Percentiles rank a stretch among this genome's conserved stretches.
These are phyloP conservation scores for Ochlodes sylvanus DNA, from an alignment of 2,888 invertebrate species.

Conservation along the genomic window DNA sequence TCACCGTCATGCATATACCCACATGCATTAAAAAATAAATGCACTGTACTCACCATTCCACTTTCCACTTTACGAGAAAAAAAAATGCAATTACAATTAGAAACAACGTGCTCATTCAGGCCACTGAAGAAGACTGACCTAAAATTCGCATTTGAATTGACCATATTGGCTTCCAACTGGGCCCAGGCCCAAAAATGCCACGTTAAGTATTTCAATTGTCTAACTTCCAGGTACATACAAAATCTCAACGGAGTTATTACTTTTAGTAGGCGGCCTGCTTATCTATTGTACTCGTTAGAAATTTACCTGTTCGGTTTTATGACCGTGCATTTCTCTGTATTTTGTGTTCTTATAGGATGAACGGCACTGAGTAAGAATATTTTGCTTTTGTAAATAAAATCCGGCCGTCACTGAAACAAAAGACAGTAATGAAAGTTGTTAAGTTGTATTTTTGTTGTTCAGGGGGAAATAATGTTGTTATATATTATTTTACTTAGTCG, in stretches of 20 bases:
- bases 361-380: neutral
- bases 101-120: conserved; percentile 21
- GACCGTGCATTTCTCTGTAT: conserved; percentile 10
- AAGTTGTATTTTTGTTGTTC: neutral
- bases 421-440: neutral
- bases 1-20: neutral
- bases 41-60: neutral
- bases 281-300: conserved; percentile 35
- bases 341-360: conserved; percentile 31
- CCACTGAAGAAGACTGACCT: conserved; percentile 24
- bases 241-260: conserved; percentile 27
- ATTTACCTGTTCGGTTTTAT: conserved; percentile 36
- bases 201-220: conserved; percentile 40
- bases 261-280: conserved; percentile 21
- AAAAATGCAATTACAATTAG: conserved; percentile 1
- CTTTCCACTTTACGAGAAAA: conserved; percentile 24
- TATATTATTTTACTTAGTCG: too few relatives aligned
- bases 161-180: conserved; percentile 35
- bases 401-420: too few relatives aligned
- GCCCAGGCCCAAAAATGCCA: conserved; percentile 34
- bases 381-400: neutral
- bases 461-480: too few relatives aligned
- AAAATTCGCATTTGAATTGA: conserved; percentile 34
- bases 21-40: neutral
- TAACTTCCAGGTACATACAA: conserved; percentile 38